These are phyloP conservation scores for Philhelius pedissequus DNA, from an alignment of 2,888 invertebrate genomes.

Conservation along the genomic window DNA sequence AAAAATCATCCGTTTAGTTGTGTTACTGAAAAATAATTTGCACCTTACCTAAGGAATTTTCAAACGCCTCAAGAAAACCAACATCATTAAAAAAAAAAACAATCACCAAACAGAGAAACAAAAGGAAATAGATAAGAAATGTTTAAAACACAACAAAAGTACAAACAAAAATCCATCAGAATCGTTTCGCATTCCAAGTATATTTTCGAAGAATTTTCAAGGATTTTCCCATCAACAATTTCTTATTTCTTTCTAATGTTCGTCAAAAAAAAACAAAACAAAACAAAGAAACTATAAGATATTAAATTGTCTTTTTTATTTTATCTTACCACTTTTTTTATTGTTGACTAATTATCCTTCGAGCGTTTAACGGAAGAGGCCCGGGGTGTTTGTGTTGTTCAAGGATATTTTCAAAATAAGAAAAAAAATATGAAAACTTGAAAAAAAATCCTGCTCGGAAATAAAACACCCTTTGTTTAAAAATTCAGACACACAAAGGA, in stretches of 20 bases:
- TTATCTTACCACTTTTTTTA: constrained; percentile 37
- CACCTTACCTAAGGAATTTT: too few species aligned
- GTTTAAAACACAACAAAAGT: background rate
- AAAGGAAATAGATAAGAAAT: background rate
- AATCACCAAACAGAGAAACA: background rate
- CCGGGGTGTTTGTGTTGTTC: constrained; percentile 12
- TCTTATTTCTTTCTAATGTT: background rate
- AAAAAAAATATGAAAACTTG: background rate
- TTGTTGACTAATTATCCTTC: constrained; percentile 47
- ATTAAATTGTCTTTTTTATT: constrained; percentile 12
- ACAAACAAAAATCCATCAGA: constrained; percentile 9
- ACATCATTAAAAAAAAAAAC: background rate
- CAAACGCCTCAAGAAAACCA: background rate
- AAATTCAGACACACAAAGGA: background rate
- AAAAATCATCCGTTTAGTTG: too few species aligned
- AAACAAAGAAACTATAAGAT: background rate
- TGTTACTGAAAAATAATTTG: too few species aligned
- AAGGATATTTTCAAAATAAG: constrained; percentile 25
- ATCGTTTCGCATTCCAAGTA: constrained; percentile 23
- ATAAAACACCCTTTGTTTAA: background rate
- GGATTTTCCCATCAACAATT: background rate
- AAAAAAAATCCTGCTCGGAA: constrained; percentile 1
- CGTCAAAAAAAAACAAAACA: background rate
- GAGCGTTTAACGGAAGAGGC: constrained; percentile 24
- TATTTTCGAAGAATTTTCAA: background rate